Evolutionary conservation across 2,888 invertebrate genomes (phyloP).

Genomic region (Mimas tiliae): DNA sequence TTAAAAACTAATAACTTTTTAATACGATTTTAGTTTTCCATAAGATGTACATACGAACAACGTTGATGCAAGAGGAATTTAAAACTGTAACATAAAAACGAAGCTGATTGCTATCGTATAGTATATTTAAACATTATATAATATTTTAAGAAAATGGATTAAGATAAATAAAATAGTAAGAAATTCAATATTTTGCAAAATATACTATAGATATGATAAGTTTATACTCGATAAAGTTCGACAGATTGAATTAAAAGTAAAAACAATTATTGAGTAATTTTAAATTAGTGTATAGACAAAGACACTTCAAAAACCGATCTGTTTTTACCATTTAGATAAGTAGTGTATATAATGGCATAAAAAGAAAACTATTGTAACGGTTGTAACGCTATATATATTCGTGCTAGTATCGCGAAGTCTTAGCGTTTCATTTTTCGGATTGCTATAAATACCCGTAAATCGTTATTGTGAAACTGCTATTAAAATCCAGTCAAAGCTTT

Average conservation of each 20-base stretch:
- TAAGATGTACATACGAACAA: constrained; percentile 55
- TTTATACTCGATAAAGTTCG: not conserved
- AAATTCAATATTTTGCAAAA: constrained; percentile 18
- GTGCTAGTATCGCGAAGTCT: too few relatives aligned
- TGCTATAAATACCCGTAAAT: not conserved
- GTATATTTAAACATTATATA: constrained; percentile 1
- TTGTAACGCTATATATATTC: too few relatives aligned
- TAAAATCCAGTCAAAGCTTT: not conserved
- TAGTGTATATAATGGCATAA: too few relatives aligned
- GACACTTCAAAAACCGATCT: too few relatives aligned
- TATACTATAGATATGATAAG: not conserved
- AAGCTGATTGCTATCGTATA: constrained; percentile 38
- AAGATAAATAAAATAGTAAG: not conserved
- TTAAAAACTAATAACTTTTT: constrained; percentile 3
- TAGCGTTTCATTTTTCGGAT: not conserved
- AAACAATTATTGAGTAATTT: too few relatives aligned
- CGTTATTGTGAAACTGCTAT: not conserved
- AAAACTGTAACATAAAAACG: constrained; percentile 51
- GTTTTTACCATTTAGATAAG: too few relatives aligned
- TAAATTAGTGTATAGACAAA: too few relatives aligned
- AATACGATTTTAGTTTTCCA: constrained; percentile 10
- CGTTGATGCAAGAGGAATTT: constrained; percentile 76
- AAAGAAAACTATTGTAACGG: too few relatives aligned
- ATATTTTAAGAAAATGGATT: not conserved
- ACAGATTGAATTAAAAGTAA: not conserved